Percentiles rank a stretch among this genome's conserved stretches.
Conservation (phyloP, 2,797 vertebrate genomes). For the Apodemus agrarius region DNA sequence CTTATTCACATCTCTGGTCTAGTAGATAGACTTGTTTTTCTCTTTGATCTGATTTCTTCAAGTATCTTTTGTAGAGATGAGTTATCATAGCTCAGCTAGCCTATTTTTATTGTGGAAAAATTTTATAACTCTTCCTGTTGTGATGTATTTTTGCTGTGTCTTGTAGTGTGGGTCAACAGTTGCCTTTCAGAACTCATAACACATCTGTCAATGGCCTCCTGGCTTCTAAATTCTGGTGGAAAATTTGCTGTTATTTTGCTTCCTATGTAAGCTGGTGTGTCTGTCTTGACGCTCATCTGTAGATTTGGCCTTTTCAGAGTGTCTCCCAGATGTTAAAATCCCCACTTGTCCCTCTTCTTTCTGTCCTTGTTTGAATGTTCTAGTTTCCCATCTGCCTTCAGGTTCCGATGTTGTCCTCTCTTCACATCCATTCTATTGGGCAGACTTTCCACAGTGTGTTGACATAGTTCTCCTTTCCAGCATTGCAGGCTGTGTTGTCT, state of each 20-base stretch:
- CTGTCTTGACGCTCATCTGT: not conserved
- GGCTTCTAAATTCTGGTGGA: not conserved
- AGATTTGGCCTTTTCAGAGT: not conserved
- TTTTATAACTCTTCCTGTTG: not conserved
- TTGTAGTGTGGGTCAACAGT: not conserved
- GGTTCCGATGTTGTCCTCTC: not conserved
- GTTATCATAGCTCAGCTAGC: not conserved
- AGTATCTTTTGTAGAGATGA: not conserved
- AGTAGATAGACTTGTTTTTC: not conserved
- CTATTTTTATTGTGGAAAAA: not conserved
- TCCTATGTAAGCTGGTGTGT: not conserved
- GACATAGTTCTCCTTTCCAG: not conserved
- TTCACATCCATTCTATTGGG: not conserved
- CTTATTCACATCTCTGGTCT: not conserved
- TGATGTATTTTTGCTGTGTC: not conserved
- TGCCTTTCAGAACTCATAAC: not conserved
- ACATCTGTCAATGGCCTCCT: not conserved
- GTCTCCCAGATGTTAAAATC: not conserved
- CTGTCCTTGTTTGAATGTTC: not conserved
- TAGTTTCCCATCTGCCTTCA: not conserved
- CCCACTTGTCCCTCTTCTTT: not conserved
- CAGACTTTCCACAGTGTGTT: not conserved
- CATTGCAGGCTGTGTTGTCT: not conserved
- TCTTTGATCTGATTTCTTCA: not conserved
- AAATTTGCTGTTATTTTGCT: not conserved